Percentiles rank a stretch among this genome's conserved stretches.
These are phyloP conservation scores for Pseudochromis fuscus DNA, from an alignment of 2,797 vertebrate species.

Conservation along the genomic window DNA sequence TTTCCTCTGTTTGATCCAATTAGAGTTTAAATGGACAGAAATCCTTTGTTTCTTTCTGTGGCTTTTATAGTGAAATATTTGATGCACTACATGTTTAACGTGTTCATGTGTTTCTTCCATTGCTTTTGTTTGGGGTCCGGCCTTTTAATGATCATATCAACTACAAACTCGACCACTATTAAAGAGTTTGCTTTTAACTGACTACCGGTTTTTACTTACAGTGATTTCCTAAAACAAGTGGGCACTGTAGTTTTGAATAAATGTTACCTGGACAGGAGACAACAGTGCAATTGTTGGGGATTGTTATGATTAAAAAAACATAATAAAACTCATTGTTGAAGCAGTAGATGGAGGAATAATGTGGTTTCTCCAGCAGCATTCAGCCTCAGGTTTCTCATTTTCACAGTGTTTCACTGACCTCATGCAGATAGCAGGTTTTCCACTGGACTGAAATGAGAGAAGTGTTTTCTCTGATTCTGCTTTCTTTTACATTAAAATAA, in stretches of 20 bases:
- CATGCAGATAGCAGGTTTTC: background rate
- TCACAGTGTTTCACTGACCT: background rate
- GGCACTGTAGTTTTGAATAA: background rate
- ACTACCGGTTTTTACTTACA: no score
- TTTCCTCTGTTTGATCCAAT: no score
- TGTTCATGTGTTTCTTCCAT: no score
- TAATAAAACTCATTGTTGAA: background rate
- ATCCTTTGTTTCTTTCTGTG: no score
- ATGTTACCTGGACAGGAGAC: background rate
- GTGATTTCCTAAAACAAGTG: background rate
- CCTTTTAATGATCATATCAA: no score
- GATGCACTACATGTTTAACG: no score
- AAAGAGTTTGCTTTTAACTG: background rate
- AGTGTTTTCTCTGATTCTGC: background rate
- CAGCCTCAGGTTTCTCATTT: background rate
- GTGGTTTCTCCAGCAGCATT: background rate
- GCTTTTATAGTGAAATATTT: no score
- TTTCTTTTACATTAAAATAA: background rate
- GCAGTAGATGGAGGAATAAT: background rate
- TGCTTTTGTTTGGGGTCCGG: no score
- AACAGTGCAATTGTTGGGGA: background rate
- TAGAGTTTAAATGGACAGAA: no score
- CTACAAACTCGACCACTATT: no score
- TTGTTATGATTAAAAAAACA: background rate
- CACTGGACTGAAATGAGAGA: no score